Percentiles rank a stretch among this genome's conserved stretches.
Evolutionary conservation across 2,113 vertebrate species (phyloP).

Genomic region (Solea solea): DNA sequence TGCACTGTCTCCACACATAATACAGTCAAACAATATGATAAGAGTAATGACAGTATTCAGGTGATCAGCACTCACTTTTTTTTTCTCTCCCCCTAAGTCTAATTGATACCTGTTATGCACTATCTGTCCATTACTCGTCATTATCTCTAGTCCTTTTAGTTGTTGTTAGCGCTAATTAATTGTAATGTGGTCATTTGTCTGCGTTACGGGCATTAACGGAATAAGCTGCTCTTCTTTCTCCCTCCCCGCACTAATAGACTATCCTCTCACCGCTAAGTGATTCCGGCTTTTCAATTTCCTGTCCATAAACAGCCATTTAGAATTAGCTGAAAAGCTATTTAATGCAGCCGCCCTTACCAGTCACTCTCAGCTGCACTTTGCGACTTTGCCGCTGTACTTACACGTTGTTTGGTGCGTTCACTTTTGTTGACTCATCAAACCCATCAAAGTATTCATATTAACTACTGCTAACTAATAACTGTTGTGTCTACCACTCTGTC

Average conservation of each 20-base stretch:
- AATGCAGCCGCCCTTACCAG: conserved; percentile 30
- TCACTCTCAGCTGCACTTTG: conserved; percentile 19
- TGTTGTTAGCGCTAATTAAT: conserved; percentile 70
- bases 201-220: conserved; percentile 65
- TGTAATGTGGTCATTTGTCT: conserved; percentile 70
- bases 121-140: conserved; percentile 66
- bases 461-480: too few relatives aligned
- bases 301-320: conserved; percentile 58
- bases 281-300: conserved; percentile 62
- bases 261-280: conserved; percentile 56
- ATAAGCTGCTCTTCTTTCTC: conserved; percentile 52
- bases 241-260: conserved; percentile 61
- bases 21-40: conserved; percentile 41
- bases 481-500: too few relatives aligned
- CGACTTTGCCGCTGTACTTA: not conserved
- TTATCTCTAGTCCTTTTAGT: conserved; percentile 66
- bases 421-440: too few relatives aligned
- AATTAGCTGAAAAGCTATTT: conserved; percentile 38
- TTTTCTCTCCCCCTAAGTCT: conserved; percentile 53
- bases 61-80: conserved; percentile 46
- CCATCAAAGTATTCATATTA: too few relatives aligned
- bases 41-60: conserved; percentile 44
- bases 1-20: conserved; percentile 15
- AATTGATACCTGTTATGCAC: conserved; percentile 64
- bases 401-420: not conserved